These are phyloP conservation scores for Copidosoma floridanum DNA, from an alignment of 1,140 invertebrate species.

Conservation along the genomic window DNA sequence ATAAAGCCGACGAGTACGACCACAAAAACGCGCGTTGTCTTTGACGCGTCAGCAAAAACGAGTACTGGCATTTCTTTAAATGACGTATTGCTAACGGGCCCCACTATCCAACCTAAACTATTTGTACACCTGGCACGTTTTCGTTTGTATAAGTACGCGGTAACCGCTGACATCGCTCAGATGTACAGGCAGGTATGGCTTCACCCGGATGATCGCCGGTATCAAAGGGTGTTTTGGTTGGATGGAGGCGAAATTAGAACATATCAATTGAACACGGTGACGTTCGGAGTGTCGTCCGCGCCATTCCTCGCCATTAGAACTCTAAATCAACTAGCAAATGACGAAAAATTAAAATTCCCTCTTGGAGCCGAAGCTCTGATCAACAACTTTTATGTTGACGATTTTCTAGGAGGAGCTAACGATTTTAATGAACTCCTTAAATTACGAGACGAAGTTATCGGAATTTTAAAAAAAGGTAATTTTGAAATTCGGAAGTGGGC, in stretches of 20 bases:
- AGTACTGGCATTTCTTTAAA: too few relatives aligned
- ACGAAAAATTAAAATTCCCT: conserved; percentile 30
- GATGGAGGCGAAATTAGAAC: too few relatives aligned
- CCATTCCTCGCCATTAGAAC: too few relatives aligned
- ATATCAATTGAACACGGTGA: conserved; percentile 28
- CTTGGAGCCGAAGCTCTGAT: conserved; percentile 29
- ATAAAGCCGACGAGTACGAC: neutral
- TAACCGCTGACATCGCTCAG: neutral
- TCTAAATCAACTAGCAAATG: neutral
- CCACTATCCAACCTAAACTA: too few relatives aligned
- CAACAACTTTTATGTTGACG: conserved; percentile 50
- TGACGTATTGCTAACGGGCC: too few relatives aligned
- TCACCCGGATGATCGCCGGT: neutral
- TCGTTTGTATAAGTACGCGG: too few relatives aligned
- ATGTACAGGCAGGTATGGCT: neutral
- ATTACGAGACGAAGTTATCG: conserved; percentile 29
- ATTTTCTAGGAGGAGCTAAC: conserved; percentile 43
- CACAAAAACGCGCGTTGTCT: too few relatives aligned
- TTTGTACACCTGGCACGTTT: too few relatives aligned
- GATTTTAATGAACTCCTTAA: conserved; percentile 34
- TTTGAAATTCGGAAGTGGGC: conserved; percentile 21
- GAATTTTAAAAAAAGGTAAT: conserved; percentile 30
- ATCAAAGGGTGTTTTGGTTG: neutral
- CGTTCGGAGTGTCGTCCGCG: too few relatives aligned
- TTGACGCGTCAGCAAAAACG: too few relatives aligned